Percentiles rank a stretch among this genome's conserved stretches.
Evolutionary conservation across 35 echinoderm and acorn worm species (phyloP).

Genomic region (Apostichopus japonicus): DNA sequence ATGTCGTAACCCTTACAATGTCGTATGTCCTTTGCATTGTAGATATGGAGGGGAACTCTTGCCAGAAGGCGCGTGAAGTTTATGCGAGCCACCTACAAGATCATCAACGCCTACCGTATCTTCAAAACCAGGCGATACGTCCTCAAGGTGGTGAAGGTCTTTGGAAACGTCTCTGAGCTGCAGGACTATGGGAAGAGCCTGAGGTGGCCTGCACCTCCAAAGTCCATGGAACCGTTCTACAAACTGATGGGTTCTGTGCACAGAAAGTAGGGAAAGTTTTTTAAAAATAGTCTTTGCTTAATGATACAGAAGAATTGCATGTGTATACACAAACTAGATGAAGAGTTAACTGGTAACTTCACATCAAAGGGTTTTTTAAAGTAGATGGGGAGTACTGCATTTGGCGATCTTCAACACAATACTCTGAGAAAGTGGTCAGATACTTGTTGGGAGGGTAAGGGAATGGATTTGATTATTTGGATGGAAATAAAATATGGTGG

Average conservation of each 20-base stretch:
- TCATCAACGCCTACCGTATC: conserved; percentile 82
- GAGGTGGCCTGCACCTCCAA: conserved; percentile 84
- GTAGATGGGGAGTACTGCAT: no score
- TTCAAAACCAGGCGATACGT: conserved; percentile 79
- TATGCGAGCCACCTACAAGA: conserved; percentile 83
- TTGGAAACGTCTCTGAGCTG: conserved; percentile 71
- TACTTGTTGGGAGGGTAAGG: no score
- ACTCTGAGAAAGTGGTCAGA: no score
- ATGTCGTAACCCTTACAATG: no score
- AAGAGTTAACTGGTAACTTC: no score
- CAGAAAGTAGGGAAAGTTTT: conserved; percentile 53
- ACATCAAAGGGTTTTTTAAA: no score
- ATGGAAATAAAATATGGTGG: no score
- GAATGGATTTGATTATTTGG: no score
- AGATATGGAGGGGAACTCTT: conserved; percentile 93
- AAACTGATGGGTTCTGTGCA: conserved; percentile 77
- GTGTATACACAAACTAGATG: no score
- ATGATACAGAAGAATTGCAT: no score
- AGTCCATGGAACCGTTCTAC: conserved; percentile 54
- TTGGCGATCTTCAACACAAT: no score
- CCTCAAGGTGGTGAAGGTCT: conserved; percentile 70
- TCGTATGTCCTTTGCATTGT: background rate
- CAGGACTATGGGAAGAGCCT: conserved; percentile 79
- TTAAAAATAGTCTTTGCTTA: no score
- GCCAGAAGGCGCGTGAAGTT: conserved; percentile 78